Evolutionary conservation across 1,140 invertebrate species (phyloP).

Genomic region (Atta texana): DNA sequence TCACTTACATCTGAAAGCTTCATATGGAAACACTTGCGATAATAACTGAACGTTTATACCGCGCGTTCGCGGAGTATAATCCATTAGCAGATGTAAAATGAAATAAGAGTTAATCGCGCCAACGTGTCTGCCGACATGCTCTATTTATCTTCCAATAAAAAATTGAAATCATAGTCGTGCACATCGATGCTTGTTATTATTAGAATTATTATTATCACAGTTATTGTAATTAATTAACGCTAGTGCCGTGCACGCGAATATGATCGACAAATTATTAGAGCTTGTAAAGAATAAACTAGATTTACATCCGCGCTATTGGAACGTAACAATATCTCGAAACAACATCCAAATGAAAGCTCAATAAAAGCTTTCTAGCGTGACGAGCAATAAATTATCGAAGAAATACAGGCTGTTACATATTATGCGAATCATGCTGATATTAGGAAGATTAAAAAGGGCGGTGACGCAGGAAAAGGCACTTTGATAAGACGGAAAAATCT

Average conservation of each 20-base stretch:
- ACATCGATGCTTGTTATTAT: not conserved
- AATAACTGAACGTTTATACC: constrained; percentile 19
- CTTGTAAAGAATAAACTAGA: constrained; percentile 47
- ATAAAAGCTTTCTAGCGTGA: constrained; percentile 47
- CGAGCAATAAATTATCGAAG: constrained; percentile 46
- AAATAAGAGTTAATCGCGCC: constrained; percentile 51
- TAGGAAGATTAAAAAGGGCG: constrained; percentile 1
- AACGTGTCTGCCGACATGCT: not conserved
- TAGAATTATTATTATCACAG: constrained; percentile 31
- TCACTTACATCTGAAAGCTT: not conserved
- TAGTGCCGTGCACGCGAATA: constrained; percentile 13
- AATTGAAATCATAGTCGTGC: not conserved
- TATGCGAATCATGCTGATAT: constrained; percentile 11
- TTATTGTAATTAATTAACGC: constrained; percentile 43
- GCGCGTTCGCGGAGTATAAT: not conserved
- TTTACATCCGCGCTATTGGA: constrained; percentile 42
- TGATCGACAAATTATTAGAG: constrained; percentile 34
- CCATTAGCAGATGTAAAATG: not conserved
- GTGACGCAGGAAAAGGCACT: not conserved
- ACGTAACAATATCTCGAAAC: constrained; percentile 24
- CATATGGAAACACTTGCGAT: not conserved
- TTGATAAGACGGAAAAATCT: constrained; percentile 56
- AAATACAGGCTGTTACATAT: constrained; percentile 27
- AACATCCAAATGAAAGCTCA: constrained; percentile 35
- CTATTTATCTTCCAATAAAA: constrained; percentile 6